phyloP scores from a whole-genome alignment of 1,140 invertebrate species.

The Caerostris extrusa region DNA sequence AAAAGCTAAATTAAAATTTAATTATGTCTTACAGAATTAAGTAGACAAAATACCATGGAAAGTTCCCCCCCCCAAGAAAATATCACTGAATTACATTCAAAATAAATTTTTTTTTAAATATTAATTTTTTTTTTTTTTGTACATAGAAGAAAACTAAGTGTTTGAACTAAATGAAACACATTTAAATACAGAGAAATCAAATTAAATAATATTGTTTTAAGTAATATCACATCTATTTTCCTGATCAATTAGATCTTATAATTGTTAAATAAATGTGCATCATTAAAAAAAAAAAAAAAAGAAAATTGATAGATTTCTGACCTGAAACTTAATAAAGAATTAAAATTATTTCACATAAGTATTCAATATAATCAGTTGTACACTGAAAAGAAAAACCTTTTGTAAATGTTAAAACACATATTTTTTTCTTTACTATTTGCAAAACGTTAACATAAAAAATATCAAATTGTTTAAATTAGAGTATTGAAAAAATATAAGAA shows the following conservation, averaged over 20 bases:
- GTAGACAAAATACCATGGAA: background rate
- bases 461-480: background rate
- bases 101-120: background rate
- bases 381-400: no score
- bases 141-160: background rate
- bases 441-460: background rate
- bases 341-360: no score
- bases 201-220: background rate
- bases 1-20: background rate
- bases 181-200: background rate
- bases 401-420: no score
- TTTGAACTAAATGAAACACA: background rate
- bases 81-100: background rate
- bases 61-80: background rate
- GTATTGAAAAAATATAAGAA: conserved; percentile 11
- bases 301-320: background rate
- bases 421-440: no score
- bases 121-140: background rate
- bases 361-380: no score
- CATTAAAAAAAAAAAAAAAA: background rate
- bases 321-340: background rate
- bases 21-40: background rate
- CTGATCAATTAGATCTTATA: background rate
- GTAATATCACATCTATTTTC: no score
- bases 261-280: background rate